A percentile compares a stretch with the other conserved stretches of the same genome.
Conservation (phyloP, 2,113 vertebrate species). For the Tragelaphus strepsiceros region DNA sequence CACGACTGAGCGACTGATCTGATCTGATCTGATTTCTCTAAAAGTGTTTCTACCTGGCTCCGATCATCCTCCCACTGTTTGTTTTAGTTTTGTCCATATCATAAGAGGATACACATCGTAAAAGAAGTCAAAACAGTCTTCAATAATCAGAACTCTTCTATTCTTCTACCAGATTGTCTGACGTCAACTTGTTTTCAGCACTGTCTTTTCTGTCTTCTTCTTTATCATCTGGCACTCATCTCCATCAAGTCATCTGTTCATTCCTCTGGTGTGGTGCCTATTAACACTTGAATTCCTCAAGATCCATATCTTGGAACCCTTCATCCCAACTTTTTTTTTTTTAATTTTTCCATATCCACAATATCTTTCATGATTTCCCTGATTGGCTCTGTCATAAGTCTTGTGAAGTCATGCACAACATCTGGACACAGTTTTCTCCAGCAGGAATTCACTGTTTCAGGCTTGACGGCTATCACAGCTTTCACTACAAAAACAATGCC, state of each 20-base stretch:
- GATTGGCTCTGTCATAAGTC: background rate
- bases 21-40: background rate
- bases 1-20: too few species aligned
- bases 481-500: background rate
- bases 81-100: background rate
- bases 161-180: background rate
- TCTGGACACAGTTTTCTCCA: background rate
- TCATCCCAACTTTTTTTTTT: background rate
- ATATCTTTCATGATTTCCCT: background rate
- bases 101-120: background rate
- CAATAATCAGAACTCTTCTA: background rate
- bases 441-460: background rate
- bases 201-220: background rate
- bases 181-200: background rate
- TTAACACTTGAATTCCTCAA: background rate
- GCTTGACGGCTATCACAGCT: background rate
- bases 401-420: background rate
- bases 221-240: background rate
- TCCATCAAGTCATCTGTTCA: background rate
- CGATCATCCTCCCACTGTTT: background rate
- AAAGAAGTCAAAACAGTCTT: background rate
- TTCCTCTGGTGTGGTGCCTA: background rate
- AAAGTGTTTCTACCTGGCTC: background rate
- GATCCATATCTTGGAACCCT: background rate
- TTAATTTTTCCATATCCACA: background rate